Evolutionary conservation across 30 jellyfish, hydroid and myxozoan genomes (phyloP), one percentile per base, ranked within the genome.

Genomic region (Phacellophora camtschatica): DNA sequence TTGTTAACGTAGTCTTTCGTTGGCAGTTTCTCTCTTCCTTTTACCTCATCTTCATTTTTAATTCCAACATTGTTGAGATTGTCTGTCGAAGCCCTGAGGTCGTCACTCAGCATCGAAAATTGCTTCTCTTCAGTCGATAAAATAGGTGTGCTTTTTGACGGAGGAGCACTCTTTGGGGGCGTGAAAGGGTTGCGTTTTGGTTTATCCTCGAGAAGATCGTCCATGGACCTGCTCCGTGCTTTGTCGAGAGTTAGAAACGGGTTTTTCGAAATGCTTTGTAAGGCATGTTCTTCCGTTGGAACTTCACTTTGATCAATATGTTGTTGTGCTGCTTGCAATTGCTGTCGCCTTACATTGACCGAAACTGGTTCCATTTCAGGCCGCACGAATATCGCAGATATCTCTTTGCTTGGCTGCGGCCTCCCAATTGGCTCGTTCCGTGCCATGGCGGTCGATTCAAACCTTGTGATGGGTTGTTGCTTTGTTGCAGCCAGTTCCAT

Each of bases 211-310:
- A 27, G 42, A 0, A 76, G 35, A 1, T 76, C 88, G 19, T 76
- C 88, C 75, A 76, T 33, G 0, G 88, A 76, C 31, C 43, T 76
- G 65, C 88, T 76, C n/a, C 88, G 88, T 6, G 75, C 88, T 58
- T 76, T 76, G 53, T 76, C 88, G 4, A 20, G 80, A 33, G 78
- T 65, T 29, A 76, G 35, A 27, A 76, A 76, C 12, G 88, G 88
- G 19, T 76, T 76, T 0, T 62, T 76, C 11, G 88, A 76, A 3
- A 76, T 76, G 18, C 75, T 76, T 35, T 58, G 43, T 24, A 76
- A 15, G 0, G 81, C 57, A 23, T 16, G 20, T 7, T 61, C 90
- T 16, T 42, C 77, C n/a, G n/a, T n/a, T n/a, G n/a, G n/a, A 45
- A 8, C 65, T 19, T 66, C 41, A 16, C 32, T 24, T 61, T 61